Base-by-base conservation (phyloP, 2,113 vertebrate genomes). In the Dicentrarchus labrax region DNA sequence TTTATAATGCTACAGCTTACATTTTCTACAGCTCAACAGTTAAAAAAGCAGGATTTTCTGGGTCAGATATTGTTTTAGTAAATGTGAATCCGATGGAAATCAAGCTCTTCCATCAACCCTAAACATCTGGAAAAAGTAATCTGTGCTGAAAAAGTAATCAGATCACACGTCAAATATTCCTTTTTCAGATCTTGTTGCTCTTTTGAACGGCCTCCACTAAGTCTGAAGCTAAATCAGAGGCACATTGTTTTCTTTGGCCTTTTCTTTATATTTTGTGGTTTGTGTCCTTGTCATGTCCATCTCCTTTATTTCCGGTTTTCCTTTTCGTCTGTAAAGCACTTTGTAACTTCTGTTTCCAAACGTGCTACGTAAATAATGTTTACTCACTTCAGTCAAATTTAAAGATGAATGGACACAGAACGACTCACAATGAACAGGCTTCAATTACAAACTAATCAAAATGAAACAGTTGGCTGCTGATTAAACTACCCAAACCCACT, bases 171-270 rank as follows among this genome's bases (percentile, higher is more conserved):
- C 10, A 39, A 5, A 1, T 15, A 12, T 9, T 11, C 2, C 50
- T 8, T 22, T n/a, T 5, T 38, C 15, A 45, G 21, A 48, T 22
- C 43, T 21, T 39, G 24, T 11, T 24, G 11, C 51, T 41, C 9
- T 24, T 41, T 22, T 8, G 10, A 36, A 12, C 1, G 2, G 5
- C 17, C 38, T n/a, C n/a, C 48, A 6, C 10, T 19, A 5, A 30
- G 5, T 53, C 30, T 16, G 48, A 41, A 59, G 59, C 12, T 3
- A 61, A 38, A 50, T 36, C 16, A 47, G 64, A 6, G 64, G 62
- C 11, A 2, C 21, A 1, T 43, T 56, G 1, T 12, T 2, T n/a
- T 12, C 12, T 21, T 12, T 9, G 4, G 2, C 0, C 43, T 24
- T 19, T 21, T 45, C 19, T 41, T 17, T 1, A 41, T 0, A 38